Evolutionary conservation across 2,888 invertebrate genomes (phyloP).

Genomic region (Polylopha cassiicola): DNA sequence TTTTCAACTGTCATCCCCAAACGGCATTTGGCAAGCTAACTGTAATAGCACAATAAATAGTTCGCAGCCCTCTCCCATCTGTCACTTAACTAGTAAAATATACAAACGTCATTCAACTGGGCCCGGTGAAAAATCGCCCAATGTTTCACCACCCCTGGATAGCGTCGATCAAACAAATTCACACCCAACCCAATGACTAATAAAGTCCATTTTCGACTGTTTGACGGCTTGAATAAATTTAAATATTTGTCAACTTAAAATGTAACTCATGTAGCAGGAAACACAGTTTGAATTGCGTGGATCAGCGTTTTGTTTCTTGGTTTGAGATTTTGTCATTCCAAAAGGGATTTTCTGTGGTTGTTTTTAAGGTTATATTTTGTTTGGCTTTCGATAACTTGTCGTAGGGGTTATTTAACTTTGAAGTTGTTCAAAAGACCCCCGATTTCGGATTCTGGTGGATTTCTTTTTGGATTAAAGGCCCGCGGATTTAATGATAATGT

Average conservation of each 20-base stretch:
- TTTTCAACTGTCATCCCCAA: conserved; percentile 67
- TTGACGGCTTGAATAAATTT: conserved; percentile 60
- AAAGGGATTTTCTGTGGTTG: conserved; percentile 40
- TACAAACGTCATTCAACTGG: conserved; percentile 71
- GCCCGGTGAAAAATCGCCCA: conserved; percentile 69
- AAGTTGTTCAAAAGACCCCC: conserved; percentile 75
- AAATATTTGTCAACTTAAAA: conserved; percentile 77
- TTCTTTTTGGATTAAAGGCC: conserved; percentile 75
- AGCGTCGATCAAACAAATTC: conserved; percentile 22
- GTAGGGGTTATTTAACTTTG: conserved; percentile 73
- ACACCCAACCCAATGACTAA: conserved; percentile 24
- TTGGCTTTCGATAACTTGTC: conserved; percentile 35
- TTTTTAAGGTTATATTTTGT: conserved; percentile 39
- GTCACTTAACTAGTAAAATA: conserved; percentile 76
- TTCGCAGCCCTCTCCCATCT: conserved; percentile 72
- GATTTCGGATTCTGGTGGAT: conserved; percentile 72
- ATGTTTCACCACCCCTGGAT: conserved; percentile 58
- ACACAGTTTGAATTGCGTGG: conserved; percentile 76
- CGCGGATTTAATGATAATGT: conserved; percentile 76
- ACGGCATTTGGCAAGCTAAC: conserved; percentile 63
- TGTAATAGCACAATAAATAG: conserved; percentile 75
- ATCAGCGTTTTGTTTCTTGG: conserved; percentile 66
- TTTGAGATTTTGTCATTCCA: conserved; percentile 34
- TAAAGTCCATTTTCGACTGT: conserved; percentile 50
- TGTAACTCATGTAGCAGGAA: conserved; percentile 76